Percentiles rank a stretch among this genome's conserved stretches.
Evolutionary conservation across 2,797 vertebrate species (phyloP).

Genomic region (Todus mexicanus): DNA sequence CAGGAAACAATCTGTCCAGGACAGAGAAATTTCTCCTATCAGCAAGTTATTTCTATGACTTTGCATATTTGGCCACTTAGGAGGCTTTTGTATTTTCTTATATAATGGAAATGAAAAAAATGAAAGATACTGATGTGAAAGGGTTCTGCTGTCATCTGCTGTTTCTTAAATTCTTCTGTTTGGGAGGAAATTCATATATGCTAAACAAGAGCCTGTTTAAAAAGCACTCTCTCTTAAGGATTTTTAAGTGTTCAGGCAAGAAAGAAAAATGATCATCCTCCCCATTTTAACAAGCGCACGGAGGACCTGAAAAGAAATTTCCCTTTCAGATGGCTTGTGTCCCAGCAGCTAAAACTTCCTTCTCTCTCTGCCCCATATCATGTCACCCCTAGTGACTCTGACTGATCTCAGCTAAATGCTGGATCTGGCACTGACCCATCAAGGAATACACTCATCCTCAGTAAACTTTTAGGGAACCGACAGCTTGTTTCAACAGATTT

Average conservation of each 20-base stretch:
- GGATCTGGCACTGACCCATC: not conserved
- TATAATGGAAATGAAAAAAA: conserved; percentile 4
- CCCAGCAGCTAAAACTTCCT: not conserved
- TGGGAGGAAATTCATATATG: conserved; percentile 36
- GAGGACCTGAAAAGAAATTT: conserved; percentile 30
- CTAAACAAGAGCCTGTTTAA: conserved; percentile 24
- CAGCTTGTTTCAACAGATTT: conserved; percentile 26
- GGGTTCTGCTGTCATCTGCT: conserved; percentile 30
- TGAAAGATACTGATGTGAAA: not conserved
- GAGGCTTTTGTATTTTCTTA: conserved; percentile 9
- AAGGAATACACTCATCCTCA: not conserved
- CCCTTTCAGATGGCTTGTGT: not conserved
- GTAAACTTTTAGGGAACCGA: not conserved
- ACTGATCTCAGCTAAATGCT: not conserved
- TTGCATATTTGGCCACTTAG: conserved; percentile 10
- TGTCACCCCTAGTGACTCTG: not conserved
- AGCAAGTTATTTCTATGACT: not conserved
- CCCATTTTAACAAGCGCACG: not conserved
- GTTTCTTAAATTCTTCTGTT: conserved; percentile 25
- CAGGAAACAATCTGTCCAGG: not conserved
- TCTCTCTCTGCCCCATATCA: not conserved
- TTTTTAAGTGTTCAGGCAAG: conserved; percentile 26
- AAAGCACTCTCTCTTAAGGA: conserved; percentile 35
- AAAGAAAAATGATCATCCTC: not conserved
- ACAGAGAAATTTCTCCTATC: not conserved